phyloP scores from a whole-genome alignment of 2,797 vertebrate species.

The Microchirus variegatus region DNA sequence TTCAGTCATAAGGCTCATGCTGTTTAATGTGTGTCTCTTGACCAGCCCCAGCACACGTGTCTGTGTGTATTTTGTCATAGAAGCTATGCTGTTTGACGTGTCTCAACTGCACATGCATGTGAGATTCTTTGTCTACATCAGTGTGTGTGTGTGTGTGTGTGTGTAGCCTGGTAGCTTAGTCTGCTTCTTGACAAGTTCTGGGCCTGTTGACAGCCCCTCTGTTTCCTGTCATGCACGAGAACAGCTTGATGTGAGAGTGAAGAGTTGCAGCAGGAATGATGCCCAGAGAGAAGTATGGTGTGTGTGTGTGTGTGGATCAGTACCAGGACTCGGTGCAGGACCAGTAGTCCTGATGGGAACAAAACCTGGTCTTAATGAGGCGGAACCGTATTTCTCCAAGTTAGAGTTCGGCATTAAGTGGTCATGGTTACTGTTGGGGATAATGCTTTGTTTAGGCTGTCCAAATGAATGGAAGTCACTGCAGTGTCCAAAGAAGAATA shows the following conservation, averaged over 20 bases:
- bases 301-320: slow-evolving; percentile 3
- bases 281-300: slow-evolving; percentile 38
- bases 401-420: too few relatives aligned
- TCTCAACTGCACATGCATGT: slow-evolving; percentile 43
- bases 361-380: too few relatives aligned
- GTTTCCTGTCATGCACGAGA: slow-evolving; percentile 73
- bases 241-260: slow-evolving; percentile 74
- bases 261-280: slow-evolving; percentile 62
- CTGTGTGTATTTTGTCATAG: slow-evolving; percentile 56
- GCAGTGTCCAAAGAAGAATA: too few relatives aligned
- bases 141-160: slow-evolving; percentile 31
- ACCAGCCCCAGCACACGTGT: slow-evolving; percentile 32
- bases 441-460: too few relatives aligned
- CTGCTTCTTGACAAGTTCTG: slow-evolving; percentile 62
- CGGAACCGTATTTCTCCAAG: too few relatives aligned
- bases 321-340: background rate
- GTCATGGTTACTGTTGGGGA: too few relatives aligned
- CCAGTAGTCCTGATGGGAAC: too few relatives aligned
- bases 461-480: too few relatives aligned
- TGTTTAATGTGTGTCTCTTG: slow-evolving; percentile 52
- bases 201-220: slow-evolving; percentile 75
- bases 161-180: slow-evolving; percentile 38
- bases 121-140: slow-evolving; percentile 30
- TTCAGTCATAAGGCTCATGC: slow-evolving; percentile 41
- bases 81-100: slow-evolving; percentile 54